Base-by-base conservation (phyloP, 1,140 invertebrate species). In the Phthorimaea operculella region DNA sequence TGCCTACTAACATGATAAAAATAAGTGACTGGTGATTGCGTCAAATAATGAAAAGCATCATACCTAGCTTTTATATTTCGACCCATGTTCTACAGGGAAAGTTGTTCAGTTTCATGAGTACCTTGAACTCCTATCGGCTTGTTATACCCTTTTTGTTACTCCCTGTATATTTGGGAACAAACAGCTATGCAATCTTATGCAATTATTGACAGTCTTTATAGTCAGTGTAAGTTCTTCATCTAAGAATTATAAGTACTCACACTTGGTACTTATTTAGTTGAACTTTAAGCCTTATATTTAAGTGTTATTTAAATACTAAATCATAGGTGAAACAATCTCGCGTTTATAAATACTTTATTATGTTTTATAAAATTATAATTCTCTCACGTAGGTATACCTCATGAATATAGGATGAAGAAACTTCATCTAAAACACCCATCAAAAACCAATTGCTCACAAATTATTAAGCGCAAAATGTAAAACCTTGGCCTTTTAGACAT, bases 371-470 rank as follows among this genome's bases (percentile, higher is more conserved):
- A 16, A 47, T 47, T 47, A 47, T 47, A 47, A 47, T 47, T 47
- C 44, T 47, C 44, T 47, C 44, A 47, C 44, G 44, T 47, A n/a
- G n/a, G n/a, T n/a, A n/a, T n/a, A 47, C 44, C 44, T 16, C 16
- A 47, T 14, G 44, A 47, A 47, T 16, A 15, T 47, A 14, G 44
- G 15, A 47, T 47, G 44, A 47, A 47, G 44, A 47, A 47, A 47
- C 44, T 53, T 44, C 60, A 58, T 39, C 54, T 60, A 18, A 60
- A 49, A 58, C 34, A 61, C 63, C 64, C 66, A 64, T 68, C 63
- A 79, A 58, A 73, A 79, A 67, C 68, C 66, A 74, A 78, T 79
- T 79, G 64, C 59, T 64, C 59, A 72, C 66, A 72, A 72, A 72
- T 75, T 69, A 77, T 74, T 69, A 59, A 66, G 61, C 68, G 60